Conservation (phyloP, 2,797 vertebrate species). For the Leptoclinus maculatus region DNA sequence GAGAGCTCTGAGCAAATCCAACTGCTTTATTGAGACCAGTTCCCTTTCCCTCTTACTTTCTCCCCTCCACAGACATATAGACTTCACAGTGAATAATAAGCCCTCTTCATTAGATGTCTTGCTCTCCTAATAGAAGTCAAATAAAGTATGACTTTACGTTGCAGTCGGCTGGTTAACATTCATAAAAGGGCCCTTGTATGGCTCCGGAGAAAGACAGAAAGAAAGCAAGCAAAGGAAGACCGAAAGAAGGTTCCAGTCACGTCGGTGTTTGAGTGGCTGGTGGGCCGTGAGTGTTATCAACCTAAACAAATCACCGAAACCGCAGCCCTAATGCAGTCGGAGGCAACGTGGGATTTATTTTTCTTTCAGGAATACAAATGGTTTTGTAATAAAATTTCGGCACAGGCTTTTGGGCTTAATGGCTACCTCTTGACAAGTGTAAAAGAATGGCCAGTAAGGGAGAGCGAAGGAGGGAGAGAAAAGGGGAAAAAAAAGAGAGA, state of each 20-base stretch:
- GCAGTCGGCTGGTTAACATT: conserved; percentile 91
- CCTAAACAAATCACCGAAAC: conserved; percentile 87
- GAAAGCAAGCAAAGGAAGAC: conserved; percentile 19
- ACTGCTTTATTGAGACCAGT: conserved; percentile 76
- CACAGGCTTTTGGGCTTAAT: conserved; percentile 91
- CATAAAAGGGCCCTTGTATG: conserved; percentile 79
- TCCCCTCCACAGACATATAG: conserved; percentile 69
- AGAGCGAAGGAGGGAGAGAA: conserved; percentile 31
- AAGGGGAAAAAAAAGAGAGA: not conserved
- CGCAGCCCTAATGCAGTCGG: conserved; percentile 91
- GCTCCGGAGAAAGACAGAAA: conserved; percentile 85
- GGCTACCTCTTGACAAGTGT: conserved; percentile 94
- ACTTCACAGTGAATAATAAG: conserved; percentile 85
- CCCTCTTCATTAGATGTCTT: conserved; percentile 91
- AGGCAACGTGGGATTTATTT: conserved; percentile 95
- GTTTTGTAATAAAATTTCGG: conserved; percentile 96
- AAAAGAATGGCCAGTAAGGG: conserved; percentile 88
- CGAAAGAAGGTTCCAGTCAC: conserved; percentile 52
- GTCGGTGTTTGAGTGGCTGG: conserved; percentile 56
- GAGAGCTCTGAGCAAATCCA: conserved; percentile 68
- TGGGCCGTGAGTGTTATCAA: conserved; percentile 95
- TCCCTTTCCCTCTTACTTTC: conserved; percentile 16
- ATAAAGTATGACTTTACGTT: conserved; percentile 88
- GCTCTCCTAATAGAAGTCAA: conserved; percentile 94
- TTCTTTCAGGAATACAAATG: conserved; percentile 98